Evolutionary conservation across 2,888 invertebrate species (phyloP), one percentile per base, ranked within the genome.

Genomic region (Lepeophtheirus nordmannii): DNA sequence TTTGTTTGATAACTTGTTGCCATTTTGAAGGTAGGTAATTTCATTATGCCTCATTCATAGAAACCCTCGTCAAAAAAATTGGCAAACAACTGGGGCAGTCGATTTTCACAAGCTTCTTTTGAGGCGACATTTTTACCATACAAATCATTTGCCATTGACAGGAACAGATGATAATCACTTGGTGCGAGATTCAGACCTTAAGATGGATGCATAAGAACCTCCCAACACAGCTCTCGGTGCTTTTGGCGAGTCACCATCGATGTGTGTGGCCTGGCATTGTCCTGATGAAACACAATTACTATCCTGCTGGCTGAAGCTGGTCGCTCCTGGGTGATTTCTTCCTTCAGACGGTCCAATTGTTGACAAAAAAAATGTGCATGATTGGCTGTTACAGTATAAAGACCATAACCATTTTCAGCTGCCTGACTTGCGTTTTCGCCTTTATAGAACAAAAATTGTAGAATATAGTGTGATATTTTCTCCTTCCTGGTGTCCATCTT

Each of bases 1-100:
- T 46, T 8, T 46, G 53, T 46, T 46, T 17, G 53, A 46, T 46
- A 46, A 46, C 53, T 46, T 46, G 53, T 46, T 46, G 53, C 53
- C 30, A 46, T 5, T 8, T 2, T 5, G 17, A 46, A n/a, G 2
- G 5, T n/a, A n/a, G n/a, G n/a, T 8, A 46, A 46, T 8, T 46
- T 46, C 53, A 46, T 46, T 5, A 46, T 46, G 53, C 17, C 14
- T 8, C 8, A 5, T 14, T 46, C 17, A 8, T 46, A 46, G 53
- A 46, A 46, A 8, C 8, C 53, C 53, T 46, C 8, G 53, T 46
- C 53, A 2, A 2, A n/a, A n/a, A n/a, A 5, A 46, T 46, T 46
- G 5, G 53, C 53, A 46, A 46, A 46, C 2, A 46, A 46, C 14
- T 46, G 2, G 53, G 8, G 8, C 53, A 46, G 8, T n/a, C 17